These are phyloP conservation scores for Polylopha cassiicola DNA, from an alignment of 2,888 invertebrate genomes.

Conservation along the genomic window DNA sequence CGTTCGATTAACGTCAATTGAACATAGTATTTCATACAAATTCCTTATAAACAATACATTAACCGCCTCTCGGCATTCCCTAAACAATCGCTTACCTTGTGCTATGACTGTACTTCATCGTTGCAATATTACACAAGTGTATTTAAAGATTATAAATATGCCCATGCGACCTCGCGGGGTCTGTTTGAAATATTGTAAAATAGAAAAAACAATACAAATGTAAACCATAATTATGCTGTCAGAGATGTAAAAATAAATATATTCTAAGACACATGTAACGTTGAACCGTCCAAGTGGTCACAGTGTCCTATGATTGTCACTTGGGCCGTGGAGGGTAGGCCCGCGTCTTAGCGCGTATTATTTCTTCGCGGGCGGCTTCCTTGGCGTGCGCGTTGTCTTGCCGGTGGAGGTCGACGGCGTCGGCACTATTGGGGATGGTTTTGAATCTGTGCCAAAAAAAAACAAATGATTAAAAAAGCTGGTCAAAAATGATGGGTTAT, in stretches of 20 bases:
- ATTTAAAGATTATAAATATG: conserved; percentile 6
- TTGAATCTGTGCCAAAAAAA: conserved; percentile 43
- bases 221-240: conserved; percentile 29
- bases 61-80: conserved; percentile 1
- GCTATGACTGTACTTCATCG: conserved; percentile 21
- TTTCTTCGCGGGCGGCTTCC: conserved; percentile 66
- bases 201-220: conserved; percentile 22
- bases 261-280: conserved; percentile 22
- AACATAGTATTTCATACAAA: no score
- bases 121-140: conserved; percentile 11
- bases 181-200: conserved; percentile 20
- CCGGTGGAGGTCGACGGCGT: conserved; percentile 70
- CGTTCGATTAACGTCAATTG: no score
- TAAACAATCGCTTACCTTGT: conserved; percentile 18
- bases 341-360: conserved; percentile 40
- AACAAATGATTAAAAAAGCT: conserved; percentile 3
- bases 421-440: conserved; percentile 55
- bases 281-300: conserved; percentile 22
- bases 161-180: conserved; percentile 16
- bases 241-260: conserved; percentile 26
- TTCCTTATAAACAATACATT: conserved; percentile 11
- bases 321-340: neutral
- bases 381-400: conserved; percentile 64
- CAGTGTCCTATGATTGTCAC: conserved; percentile 24
- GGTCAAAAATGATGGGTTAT: neutral